Evolutionary conservation across 2,113 vertebrate genomes (phyloP).

Genomic region (Larimichthys crocea): DNA sequence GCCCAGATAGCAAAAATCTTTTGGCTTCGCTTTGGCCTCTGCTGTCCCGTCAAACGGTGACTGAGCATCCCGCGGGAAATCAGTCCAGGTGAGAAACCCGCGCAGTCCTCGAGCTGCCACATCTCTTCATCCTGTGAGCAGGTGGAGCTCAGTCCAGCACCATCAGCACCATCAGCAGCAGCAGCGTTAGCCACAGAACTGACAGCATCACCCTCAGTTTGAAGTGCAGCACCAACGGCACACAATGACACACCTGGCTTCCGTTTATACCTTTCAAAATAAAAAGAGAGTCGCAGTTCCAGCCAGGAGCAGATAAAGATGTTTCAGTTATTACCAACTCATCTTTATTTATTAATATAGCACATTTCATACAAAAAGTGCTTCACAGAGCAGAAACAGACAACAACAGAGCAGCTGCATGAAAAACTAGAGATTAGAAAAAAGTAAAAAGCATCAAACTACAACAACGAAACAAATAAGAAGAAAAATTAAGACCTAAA

Average conservation of each 20-base stretch:
- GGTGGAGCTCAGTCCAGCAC: constrained; percentile 15
- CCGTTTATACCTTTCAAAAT: constrained; percentile 29
- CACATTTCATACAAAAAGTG: no score
- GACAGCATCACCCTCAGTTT: constrained; percentile 74
- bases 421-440: no score
- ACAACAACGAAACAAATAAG: no score
- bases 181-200: constrained; percentile 45
- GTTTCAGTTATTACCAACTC: no score
- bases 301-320: neutral
- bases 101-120: constrained; percentile 35
- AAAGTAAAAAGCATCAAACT: no score
- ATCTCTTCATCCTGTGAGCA: constrained; percentile 33
- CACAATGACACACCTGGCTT: fast-evolving
- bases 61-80: constrained; percentile 15
- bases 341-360: no score
- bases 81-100: neutral
- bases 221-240: neutral
- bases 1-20: no score
- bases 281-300: neutral
- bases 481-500: no score
- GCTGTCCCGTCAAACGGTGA: constrained; percentile 21
- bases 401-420: no score
- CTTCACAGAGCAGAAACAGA: no score
- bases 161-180: neutral
- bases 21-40: no score